Conservation (phyloP, 1,140 invertebrate genomes). For the Myzus persicae region DNA sequence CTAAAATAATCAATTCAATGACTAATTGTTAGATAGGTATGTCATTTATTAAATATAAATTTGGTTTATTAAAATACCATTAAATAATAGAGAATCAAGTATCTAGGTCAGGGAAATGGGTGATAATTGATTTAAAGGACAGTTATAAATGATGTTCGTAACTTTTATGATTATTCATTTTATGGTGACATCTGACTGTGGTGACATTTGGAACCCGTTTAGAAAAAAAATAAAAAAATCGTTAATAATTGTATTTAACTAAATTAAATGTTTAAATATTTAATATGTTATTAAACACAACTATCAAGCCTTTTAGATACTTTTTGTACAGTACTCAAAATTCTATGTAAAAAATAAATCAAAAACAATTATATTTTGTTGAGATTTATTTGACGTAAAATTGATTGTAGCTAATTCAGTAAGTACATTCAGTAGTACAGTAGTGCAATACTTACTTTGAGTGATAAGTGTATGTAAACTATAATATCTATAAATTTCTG, state of each 20-base stretch:
- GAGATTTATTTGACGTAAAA: background rate
- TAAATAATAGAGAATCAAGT: background rate
- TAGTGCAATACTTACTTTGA: too few species aligned
- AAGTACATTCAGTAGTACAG: too few species aligned
- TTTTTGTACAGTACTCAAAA: background rate
- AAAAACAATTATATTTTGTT: background rate
- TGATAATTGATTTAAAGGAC: background rate
- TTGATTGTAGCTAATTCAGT: background rate
- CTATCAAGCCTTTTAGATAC: background rate
- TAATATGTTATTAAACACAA: background rate
- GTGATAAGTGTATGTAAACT: too few species aligned
- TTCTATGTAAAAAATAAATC: background rate
- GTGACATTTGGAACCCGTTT: background rate
- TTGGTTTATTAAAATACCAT: background rate
- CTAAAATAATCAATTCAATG: too few species aligned
- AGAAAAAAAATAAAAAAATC: background rate
- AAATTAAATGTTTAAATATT: background rate
- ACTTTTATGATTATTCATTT: slow-evolving; percentile 15
- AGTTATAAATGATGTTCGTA: slow-evolving; percentile 40
- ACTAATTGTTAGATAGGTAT: background rate
- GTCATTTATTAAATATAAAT: background rate
- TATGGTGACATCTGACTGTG: background rate
- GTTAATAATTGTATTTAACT: background rate
- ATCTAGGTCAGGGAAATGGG: slow-evolving; percentile 28
- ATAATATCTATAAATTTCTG: too few species aligned